phyloP scores from a whole-genome alignment of 2,113 vertebrate species.

The Hylia prasina region DNA sequence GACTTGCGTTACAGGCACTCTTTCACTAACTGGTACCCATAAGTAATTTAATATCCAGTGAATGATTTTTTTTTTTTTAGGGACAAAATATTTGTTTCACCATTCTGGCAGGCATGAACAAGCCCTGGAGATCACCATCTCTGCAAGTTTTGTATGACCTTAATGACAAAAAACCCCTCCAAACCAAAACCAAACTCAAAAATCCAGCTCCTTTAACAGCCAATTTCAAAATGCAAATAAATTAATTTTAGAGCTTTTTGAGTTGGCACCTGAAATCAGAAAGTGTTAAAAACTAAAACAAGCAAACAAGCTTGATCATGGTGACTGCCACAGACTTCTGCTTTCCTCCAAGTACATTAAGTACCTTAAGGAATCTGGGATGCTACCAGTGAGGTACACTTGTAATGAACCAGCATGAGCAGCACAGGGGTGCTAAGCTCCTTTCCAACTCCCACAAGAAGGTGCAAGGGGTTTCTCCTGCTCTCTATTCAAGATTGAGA shows the following conservation, averaged over 20 bases:
- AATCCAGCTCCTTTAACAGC: not conserved
- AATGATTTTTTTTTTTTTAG: not conserved
- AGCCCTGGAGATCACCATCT: not conserved
- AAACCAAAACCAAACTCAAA: not conserved
- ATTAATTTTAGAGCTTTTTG: not conserved
- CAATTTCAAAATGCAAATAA: not conserved
- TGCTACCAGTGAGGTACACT: not conserved
- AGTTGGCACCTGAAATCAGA: not conserved
- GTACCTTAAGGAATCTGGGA: not conserved
- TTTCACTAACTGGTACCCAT: not conserved
- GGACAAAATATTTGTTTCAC: conserved; percentile 22
- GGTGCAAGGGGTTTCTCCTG: not conserved
- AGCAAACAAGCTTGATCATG: not conserved
- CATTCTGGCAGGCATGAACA: conserved; percentile 1
- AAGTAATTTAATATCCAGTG: conserved; percentile 7
- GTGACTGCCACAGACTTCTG: not conserved
- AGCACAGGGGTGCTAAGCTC: not conserved
- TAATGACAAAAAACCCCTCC: not conserved
- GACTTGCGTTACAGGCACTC: not conserved
- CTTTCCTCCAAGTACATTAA: not conserved
- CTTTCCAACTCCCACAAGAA: not conserved
- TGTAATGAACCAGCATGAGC: not conserved
- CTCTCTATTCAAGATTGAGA: not conserved
- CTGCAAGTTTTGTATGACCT: not conserved
- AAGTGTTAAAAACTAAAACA: not conserved